Conservation (phyloP, 1,140 invertebrate genomes). For the Trinorchestia longiramus region DNA sequence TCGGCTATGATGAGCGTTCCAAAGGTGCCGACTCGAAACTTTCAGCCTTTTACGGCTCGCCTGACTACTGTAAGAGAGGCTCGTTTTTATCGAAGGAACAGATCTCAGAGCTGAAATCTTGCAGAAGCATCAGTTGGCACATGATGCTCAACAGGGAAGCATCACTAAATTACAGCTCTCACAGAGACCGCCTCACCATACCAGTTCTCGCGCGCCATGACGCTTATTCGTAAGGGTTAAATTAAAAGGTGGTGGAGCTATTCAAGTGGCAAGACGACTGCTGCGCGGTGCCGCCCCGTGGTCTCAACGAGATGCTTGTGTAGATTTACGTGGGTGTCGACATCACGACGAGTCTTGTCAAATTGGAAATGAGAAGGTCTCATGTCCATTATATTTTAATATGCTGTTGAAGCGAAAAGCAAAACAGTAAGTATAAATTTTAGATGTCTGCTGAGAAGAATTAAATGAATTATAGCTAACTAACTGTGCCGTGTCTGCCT, state of each 20-base stretch:
- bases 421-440: not conserved
- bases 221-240: conserved; percentile 27
- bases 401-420: not conserved
- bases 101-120: conserved; percentile 7
- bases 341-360: not conserved
- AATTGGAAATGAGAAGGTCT: not conserved
- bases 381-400: not conserved
- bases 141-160: conserved; percentile 32
- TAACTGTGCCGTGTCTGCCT: not conserved
- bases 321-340: not conserved
- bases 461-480: not conserved
- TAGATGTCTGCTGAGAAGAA: not conserved
- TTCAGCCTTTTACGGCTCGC: conserved; percentile 12
- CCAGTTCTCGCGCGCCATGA: conserved; percentile 3
- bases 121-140: conserved; percentile 33
- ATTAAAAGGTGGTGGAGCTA: conserved; percentile 12
- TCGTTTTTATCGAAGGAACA: not conserved
- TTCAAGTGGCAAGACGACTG: not conserved
- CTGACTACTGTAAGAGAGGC: not conserved
- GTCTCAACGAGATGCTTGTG: not conserved
- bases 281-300: not conserved
- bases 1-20: not conserved
- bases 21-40: not conserved
- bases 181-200: not conserved
- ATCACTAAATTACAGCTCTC: conserved; percentile 41